These are phyloP conservation scores for Prostheceraeus crozeri DNA, from an alignment of 2,888 invertebrate species.

Conservation along the genomic window DNA sequence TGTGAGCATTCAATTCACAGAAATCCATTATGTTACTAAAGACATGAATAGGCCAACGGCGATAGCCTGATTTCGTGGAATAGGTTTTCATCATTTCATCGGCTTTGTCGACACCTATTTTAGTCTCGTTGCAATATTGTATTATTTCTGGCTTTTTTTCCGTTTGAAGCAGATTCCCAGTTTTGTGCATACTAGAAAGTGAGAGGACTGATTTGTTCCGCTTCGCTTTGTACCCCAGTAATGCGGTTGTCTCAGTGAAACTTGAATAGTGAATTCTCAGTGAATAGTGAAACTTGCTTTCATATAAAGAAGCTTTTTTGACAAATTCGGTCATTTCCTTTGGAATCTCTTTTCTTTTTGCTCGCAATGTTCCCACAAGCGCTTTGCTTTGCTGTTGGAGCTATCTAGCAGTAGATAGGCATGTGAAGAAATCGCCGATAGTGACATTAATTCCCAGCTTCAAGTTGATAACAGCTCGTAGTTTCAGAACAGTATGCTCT, in stretches of 20 bases:
- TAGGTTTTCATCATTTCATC: conserved; percentile 19
- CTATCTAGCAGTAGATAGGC: conserved; percentile 1
- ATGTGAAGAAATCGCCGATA: conserved; percentile 19
- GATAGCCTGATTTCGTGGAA: conserved; percentile 22
- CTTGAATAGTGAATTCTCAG: no score
- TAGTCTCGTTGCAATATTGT: conserved; percentile 25
- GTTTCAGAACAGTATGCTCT: no score
- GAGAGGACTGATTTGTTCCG: conserved; percentile 17
- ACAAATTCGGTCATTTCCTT: conserved; percentile 21
- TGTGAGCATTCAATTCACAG: conserved; percentile 15
- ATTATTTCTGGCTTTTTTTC: conserved; percentile 26
- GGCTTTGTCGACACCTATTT: conserved; percentile 25
- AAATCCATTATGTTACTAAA: conserved; percentile 26
- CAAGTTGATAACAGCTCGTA: no score
- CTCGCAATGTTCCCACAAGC: conserved; percentile 18
- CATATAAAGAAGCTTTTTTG: conserved; percentile 13
- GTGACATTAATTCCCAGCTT: no score
- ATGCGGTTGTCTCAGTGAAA: conserved; percentile 18
- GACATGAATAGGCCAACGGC: conserved; percentile 15
- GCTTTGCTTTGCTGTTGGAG: conserved; percentile 26
- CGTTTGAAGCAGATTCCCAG: conserved; percentile 11
- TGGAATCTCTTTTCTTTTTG: conserved; percentile 23
- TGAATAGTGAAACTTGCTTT: conserved; percentile 23
- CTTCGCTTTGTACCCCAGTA: conserved; percentile 26
- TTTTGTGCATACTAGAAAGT: conserved; percentile 31